Evolutionary conservation across 1,140 invertebrate species (phyloP), one percentile per base, ranked within the genome.

Genomic region (Lepidurus arcticus): DNA sequence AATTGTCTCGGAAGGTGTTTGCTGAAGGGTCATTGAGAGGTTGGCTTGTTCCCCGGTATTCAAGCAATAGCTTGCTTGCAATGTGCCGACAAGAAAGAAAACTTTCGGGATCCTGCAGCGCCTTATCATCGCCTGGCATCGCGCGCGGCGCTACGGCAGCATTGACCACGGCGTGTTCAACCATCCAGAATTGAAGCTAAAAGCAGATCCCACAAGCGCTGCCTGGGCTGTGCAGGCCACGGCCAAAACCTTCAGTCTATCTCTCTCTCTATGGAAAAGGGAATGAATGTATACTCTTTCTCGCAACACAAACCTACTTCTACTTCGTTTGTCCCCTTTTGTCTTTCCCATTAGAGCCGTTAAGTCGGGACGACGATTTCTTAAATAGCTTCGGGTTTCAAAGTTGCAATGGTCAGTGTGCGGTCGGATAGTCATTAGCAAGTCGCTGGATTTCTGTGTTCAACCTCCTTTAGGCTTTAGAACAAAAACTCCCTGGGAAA

Each of bases 81-180:
- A 65, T 65, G 13, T 65, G 53, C 53, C 53, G 53, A 65, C 53
- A 65, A 65, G 53, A 21, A 65, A 0, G 53, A 65, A 47, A 47
- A 65, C 53, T 65, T 65, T 65, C 21, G 16, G 53, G 53, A 65
- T 65, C 53, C 53, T 65, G 53, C 53, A 65, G 53, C 21, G 53
- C 53, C 53, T 65, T 65, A 65, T 65, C 53, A 65, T 65, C 16
- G 53, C 21, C n/a, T 65, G 53, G 53, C 53, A 65, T 65, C 53
- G 53, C 53, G 53, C 53, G 53, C 53, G 53, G 53, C 53, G 21
- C 53, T 65, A 65, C 16, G 53, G 53, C 53, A 65, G 53, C 53
- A 65, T 65, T 65, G 53, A 65, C 53, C 53, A 65, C 53, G 53
- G 53, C 53, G 53, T 65, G 53, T 65, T 65, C 53, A 65, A 65